Base-by-base conservation (phyloP, 2,797 vertebrate species). In the Pterois miles region DNA sequence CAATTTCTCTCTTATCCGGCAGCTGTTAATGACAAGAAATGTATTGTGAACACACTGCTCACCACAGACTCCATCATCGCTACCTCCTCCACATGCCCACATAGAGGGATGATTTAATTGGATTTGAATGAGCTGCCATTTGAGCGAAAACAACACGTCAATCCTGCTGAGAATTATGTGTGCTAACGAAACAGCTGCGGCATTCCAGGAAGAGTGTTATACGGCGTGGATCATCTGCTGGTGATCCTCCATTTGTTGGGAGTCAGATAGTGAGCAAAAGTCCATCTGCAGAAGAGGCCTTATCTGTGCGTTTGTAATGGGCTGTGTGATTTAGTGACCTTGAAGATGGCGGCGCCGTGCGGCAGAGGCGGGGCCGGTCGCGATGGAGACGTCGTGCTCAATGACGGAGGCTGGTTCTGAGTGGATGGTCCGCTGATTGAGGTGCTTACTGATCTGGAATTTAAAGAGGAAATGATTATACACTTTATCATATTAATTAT, bases 381-480 rank as follows among this genome's bases (percentile, higher is more conserved):
- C 33, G 94, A 86, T 1, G 93, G 89, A 60, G 91, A 94, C 1
- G 83, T 8, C 6, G 89, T 78, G 73, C 81, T 93, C 72, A 82
- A 64, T 1, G 88, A 88, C 16, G 92, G 90, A 11, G 86, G 75
- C 76, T 77, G 89, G 83, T 68, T 85, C 2, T 94, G 88, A 38
- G 92, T 65, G 62, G 94, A 82, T 0, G 95, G 78, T 79, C 95
- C 91, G 23, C 95, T 88, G 67, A 96, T 92, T 40, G 83, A 92
- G 18, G 86, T 63, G 16, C 82, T 91, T 67, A 97, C 96, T 31
- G 97, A 97, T 93, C 98, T 99, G 94, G 34, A 93, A 85, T 4
- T 80, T 20, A 74, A 60, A 74, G 8, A 25, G 53, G 20, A 43
- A 76, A 65, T 56, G 1, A 72, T 78, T 70, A 77, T 18, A 59